phyloP scores from a whole-genome alignment of 2,113 vertebrate species.

The Rana temporaria region DNA sequence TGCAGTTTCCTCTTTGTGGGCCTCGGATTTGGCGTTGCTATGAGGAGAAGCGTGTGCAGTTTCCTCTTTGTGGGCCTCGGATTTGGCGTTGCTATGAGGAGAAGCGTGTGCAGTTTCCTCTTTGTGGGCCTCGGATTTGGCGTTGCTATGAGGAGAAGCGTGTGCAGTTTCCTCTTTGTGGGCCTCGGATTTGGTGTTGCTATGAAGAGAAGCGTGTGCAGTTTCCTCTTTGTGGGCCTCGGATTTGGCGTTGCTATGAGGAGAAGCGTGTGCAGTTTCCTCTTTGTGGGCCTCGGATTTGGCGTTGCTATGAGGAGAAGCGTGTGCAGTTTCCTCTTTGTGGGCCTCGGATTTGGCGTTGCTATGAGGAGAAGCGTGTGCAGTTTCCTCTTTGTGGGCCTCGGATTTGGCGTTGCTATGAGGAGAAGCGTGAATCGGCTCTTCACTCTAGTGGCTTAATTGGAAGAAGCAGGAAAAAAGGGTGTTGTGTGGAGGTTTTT shows the following conservation, averaged over 20 bases:
- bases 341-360: conserved; percentile 24
- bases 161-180: not conserved
- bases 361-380: conserved; percentile 5
- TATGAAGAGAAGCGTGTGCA: not conserved
- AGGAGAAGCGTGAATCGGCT: conserved; percentile 17
- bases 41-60: conserved; percentile 2
- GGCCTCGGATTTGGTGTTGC: conserved; percentile 32
- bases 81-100: conserved; percentile 21
- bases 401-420: conserved; percentile 12
- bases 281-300: conserved; percentile 16
- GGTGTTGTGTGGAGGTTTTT: conserved; percentile 1
- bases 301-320: conserved; percentile 14
- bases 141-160: conserved; percentile 16
- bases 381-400: conserved; percentile 19
- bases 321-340: not conserved
- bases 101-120: not conserved
- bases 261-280: not conserved
- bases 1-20: not conserved
- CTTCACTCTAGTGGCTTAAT: conserved; percentile 19
- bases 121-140: conserved; percentile 15
- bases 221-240: conserved; percentile 14
- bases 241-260: conserved; percentile 16
- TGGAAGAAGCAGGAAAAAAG: conserved; percentile 11
- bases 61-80: conserved; percentile 6
- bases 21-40: conserved; percentile 24